Conservation (phyloP, 2,113 vertebrate genomes). For the Donacobius atricapilla region DNA sequence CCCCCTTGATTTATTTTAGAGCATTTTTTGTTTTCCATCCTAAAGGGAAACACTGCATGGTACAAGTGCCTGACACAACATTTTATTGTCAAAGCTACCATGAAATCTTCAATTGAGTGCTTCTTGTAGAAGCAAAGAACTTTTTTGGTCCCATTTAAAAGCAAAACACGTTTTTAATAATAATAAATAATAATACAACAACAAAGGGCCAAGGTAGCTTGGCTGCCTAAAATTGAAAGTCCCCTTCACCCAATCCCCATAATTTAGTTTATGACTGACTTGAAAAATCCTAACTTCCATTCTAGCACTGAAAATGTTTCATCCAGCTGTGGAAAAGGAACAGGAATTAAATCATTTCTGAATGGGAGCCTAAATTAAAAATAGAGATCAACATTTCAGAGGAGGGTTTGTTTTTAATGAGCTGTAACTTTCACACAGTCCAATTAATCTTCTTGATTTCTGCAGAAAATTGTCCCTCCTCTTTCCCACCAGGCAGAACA, state of each 20-base stretch:
- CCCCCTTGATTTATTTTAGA: background rate
- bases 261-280: background rate
- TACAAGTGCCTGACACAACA: background rate
- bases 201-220: rapidly evolving
- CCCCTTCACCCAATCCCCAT: background rate
- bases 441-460: background rate
- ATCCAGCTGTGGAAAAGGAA: background rate
- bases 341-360: background rate
- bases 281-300: background rate
- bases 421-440: background rate
- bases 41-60: background rate
- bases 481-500: background rate
- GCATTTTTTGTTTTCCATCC: background rate
- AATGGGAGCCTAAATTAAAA: background rate
- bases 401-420: background rate
- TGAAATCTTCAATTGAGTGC: background rate
- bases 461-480: background rate
- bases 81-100: background rate
- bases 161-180: background rate
- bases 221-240: background rate
- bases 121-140: background rate
- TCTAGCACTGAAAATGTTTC: background rate
- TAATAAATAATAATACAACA: background rate
- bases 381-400: background rate
- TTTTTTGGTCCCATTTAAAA: background rate